A percentile compares a stretch with the other conserved stretches of the same genome.
phyloP scores from a whole-genome alignment of 2,888 invertebrate genomes.

The Aspidiotus destructor region DNA sequence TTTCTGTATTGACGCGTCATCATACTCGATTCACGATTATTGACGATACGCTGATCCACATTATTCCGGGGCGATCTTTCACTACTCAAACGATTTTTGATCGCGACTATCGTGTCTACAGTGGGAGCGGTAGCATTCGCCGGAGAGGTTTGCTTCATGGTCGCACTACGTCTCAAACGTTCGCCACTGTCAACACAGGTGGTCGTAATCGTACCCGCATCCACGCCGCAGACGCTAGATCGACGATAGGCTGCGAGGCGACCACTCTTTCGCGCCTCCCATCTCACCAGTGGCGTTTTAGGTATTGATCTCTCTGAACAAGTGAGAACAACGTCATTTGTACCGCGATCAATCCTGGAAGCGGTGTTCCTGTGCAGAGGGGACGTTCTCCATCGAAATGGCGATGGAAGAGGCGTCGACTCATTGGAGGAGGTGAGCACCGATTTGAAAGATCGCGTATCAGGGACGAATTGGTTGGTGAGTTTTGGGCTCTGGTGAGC shows the following conservation, averaged over 20 bases:
- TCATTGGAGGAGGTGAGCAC: neutral
- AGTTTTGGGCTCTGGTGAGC: neutral
- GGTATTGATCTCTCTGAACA: constrained; percentile 11
- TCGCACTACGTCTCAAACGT: constrained; percentile 9
- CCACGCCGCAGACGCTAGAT: constrained; percentile 36
- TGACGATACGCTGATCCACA: constrained; percentile 42
- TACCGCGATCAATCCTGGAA: constrained; percentile 43
- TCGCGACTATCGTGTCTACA: constrained; percentile 40
- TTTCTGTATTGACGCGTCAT: constrained; percentile 51
- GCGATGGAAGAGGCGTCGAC: neutral
- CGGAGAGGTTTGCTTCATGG: constrained; percentile 40
- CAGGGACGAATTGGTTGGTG: neutral
- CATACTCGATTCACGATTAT: constrained; percentile 60
- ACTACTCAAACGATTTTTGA: constrained; percentile 19
- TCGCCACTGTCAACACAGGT: neutral
- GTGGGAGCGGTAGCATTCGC: constrained; percentile 34
- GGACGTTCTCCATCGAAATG: neutral
- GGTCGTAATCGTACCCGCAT: constrained; percentile 37
- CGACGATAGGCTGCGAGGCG: constrained; percentile 34
- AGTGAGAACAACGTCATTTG: constrained; percentile 42
- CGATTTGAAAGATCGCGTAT: neutral
- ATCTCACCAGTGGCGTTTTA: constrained; percentile 17
- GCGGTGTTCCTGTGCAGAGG: constrained; percentile 39
- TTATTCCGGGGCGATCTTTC: constrained; percentile 54
- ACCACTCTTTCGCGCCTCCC: constrained; percentile 12